Base-by-base conservation (phyloP, 1,140 invertebrate genomes). In the Brachionus plicatilis region DNA sequence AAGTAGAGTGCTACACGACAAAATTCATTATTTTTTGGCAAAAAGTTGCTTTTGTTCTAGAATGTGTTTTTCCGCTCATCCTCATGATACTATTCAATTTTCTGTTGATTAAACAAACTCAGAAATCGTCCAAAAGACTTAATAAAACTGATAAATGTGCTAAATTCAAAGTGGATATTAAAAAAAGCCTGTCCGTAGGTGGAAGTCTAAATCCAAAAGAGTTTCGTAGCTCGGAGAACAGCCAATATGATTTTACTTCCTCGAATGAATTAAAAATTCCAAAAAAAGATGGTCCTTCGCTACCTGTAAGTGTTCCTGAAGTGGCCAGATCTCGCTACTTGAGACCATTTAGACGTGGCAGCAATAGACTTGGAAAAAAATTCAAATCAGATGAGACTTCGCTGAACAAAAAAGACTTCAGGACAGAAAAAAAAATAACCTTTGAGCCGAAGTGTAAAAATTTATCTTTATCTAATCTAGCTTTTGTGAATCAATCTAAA, bases 1-100 rank as follows among this genome's bases (percentile, higher is more conserved):
- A 82, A 33, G 65, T 82, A 0, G 79, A 82, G 24, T 82, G 79
- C 20, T 82, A 82, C 79, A 82, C 79, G 9, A 82, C 53, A n/a
- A 68, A 65, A 43, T 82, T 65, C 20, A 82, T 82, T 1, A 45
- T 82, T 33, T 82, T 65, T 1, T 82, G 79, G 79, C 79, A 82
- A 68, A 60, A 68, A 68, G 37, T 82, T 17, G 53, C 79, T 37
- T 82, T 82, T 27, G 33, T 65, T 12, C 17, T 82, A 41, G 79
- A 82, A 45, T 82, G 79, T 20, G 20, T 82, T 4, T 68, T 65
- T n/a, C 79, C 79, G 37, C 37, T 82, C 7, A 37, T 68, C 17
- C 79, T 82, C 37, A 82, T 82, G 79, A 12, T 82, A 45, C 9
- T 82, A 12, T 82, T 82, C 20, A 82, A 82, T 65, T 60, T 41